Percentiles rank a stretch among this genome's conserved stretches.
Evolutionary conservation across 2,113 vertebrate species (phyloP).

Genomic region (Vombatus ursinus): DNA sequence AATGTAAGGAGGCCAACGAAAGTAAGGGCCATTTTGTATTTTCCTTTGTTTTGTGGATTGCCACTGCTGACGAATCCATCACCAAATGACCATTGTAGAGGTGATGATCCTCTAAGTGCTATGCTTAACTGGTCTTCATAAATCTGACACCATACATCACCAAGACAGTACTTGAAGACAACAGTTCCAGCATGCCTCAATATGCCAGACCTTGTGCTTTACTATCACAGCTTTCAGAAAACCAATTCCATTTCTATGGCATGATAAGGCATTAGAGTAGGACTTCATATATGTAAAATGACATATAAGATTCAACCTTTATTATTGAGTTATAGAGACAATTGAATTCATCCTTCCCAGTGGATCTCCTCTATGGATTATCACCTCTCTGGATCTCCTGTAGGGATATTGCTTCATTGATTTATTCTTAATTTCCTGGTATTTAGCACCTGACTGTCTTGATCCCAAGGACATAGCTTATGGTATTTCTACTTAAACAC

Average conservation of each 20-base stretch:
- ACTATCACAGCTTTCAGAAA: neutral
- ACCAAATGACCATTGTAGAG: neutral
- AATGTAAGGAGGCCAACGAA: neutral
- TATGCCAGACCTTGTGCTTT: neutral
- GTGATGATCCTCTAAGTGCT: neutral
- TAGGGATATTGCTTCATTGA: neutral
- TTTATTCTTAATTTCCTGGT: neutral
- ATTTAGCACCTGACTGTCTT: neutral
- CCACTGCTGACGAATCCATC: neutral
- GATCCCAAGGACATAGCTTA: neutral
- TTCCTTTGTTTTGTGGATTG: neutral
- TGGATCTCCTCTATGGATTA: neutral
- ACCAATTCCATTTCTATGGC: neutral
- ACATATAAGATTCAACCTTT: neutral
- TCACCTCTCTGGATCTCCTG: neutral
- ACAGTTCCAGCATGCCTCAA: neutral
- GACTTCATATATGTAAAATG: neutral
- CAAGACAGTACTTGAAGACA: neutral
- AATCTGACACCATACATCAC: neutral
- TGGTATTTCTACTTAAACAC: neutral
- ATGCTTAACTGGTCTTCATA: neutral
- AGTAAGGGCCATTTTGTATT: neutral
- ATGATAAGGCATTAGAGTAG: neutral
- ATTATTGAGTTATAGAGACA: neutral
- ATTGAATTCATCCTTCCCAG: neutral